A percentile compares a stretch with the other conserved stretches of the same genome.
Evolutionary conservation across 2,888 invertebrate species (phyloP).

Genomic region (Apotomis capreana): DNA sequence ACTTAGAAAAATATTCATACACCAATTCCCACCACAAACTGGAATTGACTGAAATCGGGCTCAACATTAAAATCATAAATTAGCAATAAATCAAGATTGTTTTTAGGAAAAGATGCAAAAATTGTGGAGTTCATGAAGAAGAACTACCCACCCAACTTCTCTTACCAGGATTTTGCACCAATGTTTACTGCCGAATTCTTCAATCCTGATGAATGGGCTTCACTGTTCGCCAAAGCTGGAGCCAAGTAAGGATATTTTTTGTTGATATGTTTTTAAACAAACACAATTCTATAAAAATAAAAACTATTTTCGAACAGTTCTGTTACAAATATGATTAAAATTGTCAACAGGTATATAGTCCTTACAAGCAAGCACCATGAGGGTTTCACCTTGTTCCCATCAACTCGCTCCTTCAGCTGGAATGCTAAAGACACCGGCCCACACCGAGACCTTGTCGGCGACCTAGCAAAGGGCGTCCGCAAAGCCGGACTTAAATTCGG

Average conservation of each 20-base stretch:
- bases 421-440: slow-evolving; percentile 92
- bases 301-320: too few species aligned
- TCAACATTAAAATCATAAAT: neutral
- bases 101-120: slow-evolving; percentile 61
- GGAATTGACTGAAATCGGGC: too few species aligned
- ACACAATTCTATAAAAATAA: too few species aligned
- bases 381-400: slow-evolving; percentile 93
- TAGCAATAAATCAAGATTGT: neutral
- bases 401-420: slow-evolving; percentile 92
- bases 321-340: too few species aligned
- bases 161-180: slow-evolving; percentile 95
- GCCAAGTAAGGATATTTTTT: slow-evolving; percentile 85
- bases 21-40: too few species aligned
- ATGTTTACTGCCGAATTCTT: slow-evolving; percentile 96
- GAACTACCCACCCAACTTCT: slow-evolving; percentile 92
- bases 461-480: slow-evolving; percentile 87
- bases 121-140: slow-evolving; percentile 88
- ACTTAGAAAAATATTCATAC: too few species aligned
- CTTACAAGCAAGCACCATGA: slow-evolving; percentile 95
- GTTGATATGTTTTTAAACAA: neutral
- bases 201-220: slow-evolving; percentile 92
- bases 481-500: slow-evolving; percentile 88
- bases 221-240: slow-evolving; percentile 91
- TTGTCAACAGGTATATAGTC: slow-evolving; percentile 86
- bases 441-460: slow-evolving; percentile 89